These are phyloP conservation scores for Jordanella pulchra DNA, from an alignment of 2,797 vertebrate species.

Conservation along the genomic window DNA sequence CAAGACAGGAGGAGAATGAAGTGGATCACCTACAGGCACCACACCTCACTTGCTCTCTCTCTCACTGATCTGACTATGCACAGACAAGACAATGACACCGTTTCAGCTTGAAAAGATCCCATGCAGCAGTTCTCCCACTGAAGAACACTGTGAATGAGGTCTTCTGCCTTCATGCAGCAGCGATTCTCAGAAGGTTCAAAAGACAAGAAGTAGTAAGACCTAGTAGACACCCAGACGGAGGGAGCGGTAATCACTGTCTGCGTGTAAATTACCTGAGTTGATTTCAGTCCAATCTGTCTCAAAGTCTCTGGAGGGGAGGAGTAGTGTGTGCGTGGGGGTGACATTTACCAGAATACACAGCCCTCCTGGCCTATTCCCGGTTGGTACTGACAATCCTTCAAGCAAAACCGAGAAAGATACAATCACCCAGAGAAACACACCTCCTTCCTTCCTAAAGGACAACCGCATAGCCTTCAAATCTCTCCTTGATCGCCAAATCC, in stretches of 20 bases:
- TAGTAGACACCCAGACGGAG: slow-evolving; percentile 7
- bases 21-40: slow-evolving; percentile 88
- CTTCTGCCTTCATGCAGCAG: slow-evolving; percentile 22
- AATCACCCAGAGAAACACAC: slow-evolving; percentile 37
- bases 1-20: slow-evolving; percentile 90
- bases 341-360: slow-evolving; percentile 63
- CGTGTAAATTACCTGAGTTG: slow-evolving; percentile 74
- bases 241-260: slow-evolving; percentile 66
- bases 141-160: slow-evolving; percentile 43
- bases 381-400: slow-evolving; percentile 23
- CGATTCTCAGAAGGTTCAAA: slow-evolving; percentile 23
- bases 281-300: slow-evolving; percentile 77
- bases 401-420: slow-evolving; percentile 13
- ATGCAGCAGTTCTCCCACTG: slow-evolving; percentile 21
- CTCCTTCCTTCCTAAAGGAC: slow-evolving; percentile 59
- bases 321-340: slow-evolving; percentile 38
- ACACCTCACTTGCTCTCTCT: slow-evolving; percentile 80
- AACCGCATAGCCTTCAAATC: slow-evolving; percentile 49
- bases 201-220: slow-evolving; percentile 13
- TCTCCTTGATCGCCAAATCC: slow-evolving; percentile 54
- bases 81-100: slow-evolving; percentile 56
- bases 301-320: slow-evolving; percentile 50
- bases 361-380: slow-evolving; percentile 18
- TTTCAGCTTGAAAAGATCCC: slow-evolving; percentile 49
- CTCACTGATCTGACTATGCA: slow-evolving; percentile 57